These are phyloP conservation scores for Dinocampus coccinellae DNA, from an alignment of 2,888 invertebrate species.

Conservation along the genomic window DNA sequence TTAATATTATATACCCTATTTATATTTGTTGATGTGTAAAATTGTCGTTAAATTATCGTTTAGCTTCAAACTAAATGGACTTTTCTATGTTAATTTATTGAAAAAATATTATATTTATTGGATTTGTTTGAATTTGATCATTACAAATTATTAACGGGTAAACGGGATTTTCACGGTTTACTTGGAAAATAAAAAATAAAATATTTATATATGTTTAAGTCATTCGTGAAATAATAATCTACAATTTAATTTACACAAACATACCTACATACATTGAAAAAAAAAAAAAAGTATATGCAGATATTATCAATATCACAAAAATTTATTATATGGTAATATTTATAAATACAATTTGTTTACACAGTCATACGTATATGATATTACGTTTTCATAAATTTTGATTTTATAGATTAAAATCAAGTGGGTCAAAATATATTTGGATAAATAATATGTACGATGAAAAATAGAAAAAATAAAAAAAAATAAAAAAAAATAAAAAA, in stretches of 20 bases:
- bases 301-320: not conserved
- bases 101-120: no score
- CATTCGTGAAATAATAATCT: not conserved
- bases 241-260: not conserved
- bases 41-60: not conserved
- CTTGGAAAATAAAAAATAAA: not conserved
- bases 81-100: no score
- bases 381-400: not conserved
- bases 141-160: no score
- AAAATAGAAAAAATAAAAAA: not conserved
- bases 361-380: not conserved
- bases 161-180: not conserved
- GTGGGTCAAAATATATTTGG: not conserved
- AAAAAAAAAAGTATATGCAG: not conserved
- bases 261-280: no score
- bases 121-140: no score
- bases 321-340: no score
- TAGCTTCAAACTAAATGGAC: not conserved
- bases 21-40: not conserved
- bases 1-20: not conserved
- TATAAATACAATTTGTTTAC: not conserved
- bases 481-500: not conserved
- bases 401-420: no score
- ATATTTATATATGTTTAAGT: not conserved
- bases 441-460: not conserved